Evolutionary conservation across 2,113 vertebrate species (phyloP), one percentile per base, ranked within the genome.

Genomic region (Tenebrosternarchus preto): DNA sequence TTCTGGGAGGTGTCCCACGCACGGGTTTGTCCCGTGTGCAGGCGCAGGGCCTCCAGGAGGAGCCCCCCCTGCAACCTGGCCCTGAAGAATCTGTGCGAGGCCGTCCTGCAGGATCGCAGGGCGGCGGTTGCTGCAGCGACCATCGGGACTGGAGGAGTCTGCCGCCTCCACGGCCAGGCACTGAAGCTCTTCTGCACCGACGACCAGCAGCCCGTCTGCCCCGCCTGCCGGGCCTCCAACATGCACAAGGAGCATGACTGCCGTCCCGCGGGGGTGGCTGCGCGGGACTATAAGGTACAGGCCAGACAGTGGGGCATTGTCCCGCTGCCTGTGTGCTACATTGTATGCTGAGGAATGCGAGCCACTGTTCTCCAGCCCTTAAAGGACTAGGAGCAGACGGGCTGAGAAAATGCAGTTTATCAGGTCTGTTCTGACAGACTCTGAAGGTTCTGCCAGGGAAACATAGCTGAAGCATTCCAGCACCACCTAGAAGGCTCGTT

Each of bases 41-140:
- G 92, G 81, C 90, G 87, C 39, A 92, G 22, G 78, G 50, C 76
- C 1, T 80, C 88, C 15, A 91, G 89, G 80, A 87, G 80, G 60
- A 81, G 31, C n/a, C 87, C 88, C 19, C 83, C 83, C 4, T 85
- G 86, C 39, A 93, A 93, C 81, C 55, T 92, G 85, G 92, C 93
- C 12, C 85, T 93, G 11, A 92, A 81, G 77, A 93, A 93, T 67
- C 88, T 93, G 43, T 93, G 92, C 20, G 90, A 93, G 60, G 87
- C 90, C 19, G 77, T 90, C 8, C 43, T 89, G 39, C 71, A 83
- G 77, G 81, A 81, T n/a, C 87, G 53, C 77, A 88, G 53, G 6
- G 56, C 61, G 80, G 87, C 27, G 5, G 78, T 78, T 5, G 20
- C 11, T 24, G 67, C 6, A 5, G 20, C 9, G 27, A 67, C 3